These are phyloP conservation scores for Pocillopora meandrina DNA, from an alignment of 92 coral and sea anemone genomes.

Conservation along the genomic window DNA sequence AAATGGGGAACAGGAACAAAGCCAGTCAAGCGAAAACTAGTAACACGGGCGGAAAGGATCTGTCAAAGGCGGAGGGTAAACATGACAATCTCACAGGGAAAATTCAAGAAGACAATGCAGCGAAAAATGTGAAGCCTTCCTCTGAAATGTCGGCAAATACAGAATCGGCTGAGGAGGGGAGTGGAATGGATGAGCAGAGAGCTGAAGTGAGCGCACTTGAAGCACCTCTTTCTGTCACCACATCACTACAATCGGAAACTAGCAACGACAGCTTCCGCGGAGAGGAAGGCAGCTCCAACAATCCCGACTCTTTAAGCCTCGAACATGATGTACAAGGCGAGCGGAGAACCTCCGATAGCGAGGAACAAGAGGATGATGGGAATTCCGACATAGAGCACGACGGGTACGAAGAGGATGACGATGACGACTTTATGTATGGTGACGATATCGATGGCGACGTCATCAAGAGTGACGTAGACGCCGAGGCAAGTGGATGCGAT, in stretches of 20 bases:
- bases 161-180: constrained; percentile 3
- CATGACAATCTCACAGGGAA: constrained; percentile 14
- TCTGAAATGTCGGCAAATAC: not conserved
- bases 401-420: constrained; percentile 63
- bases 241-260: constrained; percentile 69
- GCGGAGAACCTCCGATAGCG: constrained; percentile 32
- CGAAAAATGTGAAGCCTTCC: not conserved
- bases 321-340: constrained; percentile 38
- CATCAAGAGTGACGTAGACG: constrained; percentile 33
- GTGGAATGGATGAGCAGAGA: constrained; percentile 8
- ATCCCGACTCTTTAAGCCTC: constrained; percentile 21
- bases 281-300: constrained; percentile 3
- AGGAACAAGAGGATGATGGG: constrained; percentile 58
- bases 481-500: constrained; percentile 43
- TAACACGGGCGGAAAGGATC: not conserved
- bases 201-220: constrained; percentile 60
- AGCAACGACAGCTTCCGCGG: constrained; percentile 71
- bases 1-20: constrained; percentile 21
- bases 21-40: constrained; percentile 16
- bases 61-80: constrained; percentile 12
- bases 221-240: constrained; percentile 61
- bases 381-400: constrained; percentile 58
- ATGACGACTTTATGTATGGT: constrained; percentile 54
- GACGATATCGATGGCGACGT: constrained; percentile 51
- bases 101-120: not conserved